phyloP scores from a whole-genome alignment of 2,888 invertebrate species.

The Abrostola tripartita region DNA sequence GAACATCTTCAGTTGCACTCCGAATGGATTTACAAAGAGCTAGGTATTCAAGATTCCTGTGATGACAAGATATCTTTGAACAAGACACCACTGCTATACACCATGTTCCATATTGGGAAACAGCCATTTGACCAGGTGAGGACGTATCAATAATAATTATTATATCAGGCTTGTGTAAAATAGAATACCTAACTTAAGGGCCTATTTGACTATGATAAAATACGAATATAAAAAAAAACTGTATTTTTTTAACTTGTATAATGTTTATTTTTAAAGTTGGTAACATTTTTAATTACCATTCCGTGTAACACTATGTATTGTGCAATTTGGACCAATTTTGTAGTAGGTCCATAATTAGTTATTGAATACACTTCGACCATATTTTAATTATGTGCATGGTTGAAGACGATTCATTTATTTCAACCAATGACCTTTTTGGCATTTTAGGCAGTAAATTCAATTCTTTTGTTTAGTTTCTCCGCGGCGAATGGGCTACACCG shows the following conservation, averaged over 20 bases:
- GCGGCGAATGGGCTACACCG: conserved; percentile 78
- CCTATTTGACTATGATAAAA: no score
- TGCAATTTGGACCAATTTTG: no score
- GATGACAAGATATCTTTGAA: conserved; percentile 70
- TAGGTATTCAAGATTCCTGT: conserved; percentile 78
- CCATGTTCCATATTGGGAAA: conserved; percentile 94
- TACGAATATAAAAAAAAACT: no score
- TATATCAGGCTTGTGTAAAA: background rate
- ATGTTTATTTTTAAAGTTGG: no score
- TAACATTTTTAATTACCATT: no score
- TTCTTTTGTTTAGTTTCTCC: conserved; percentile 66
- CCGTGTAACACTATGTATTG: no score
- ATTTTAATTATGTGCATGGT: no score
- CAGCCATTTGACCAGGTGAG: conserved; percentile 92
- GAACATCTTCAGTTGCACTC: conserved; percentile 91
- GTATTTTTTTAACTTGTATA: no score
- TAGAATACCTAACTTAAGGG: background rate
- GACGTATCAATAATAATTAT: background rate
- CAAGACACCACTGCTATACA: conserved; percentile 89
- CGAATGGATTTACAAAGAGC: conserved; percentile 90
- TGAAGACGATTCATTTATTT: no score
- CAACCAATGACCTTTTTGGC: no score
- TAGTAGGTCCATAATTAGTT: no score
- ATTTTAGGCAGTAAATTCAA: background rate
- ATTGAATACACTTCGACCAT: no score